Base-by-base conservation (phyloP, 2,888 invertebrate species). In the Dione vanillae region DNA sequence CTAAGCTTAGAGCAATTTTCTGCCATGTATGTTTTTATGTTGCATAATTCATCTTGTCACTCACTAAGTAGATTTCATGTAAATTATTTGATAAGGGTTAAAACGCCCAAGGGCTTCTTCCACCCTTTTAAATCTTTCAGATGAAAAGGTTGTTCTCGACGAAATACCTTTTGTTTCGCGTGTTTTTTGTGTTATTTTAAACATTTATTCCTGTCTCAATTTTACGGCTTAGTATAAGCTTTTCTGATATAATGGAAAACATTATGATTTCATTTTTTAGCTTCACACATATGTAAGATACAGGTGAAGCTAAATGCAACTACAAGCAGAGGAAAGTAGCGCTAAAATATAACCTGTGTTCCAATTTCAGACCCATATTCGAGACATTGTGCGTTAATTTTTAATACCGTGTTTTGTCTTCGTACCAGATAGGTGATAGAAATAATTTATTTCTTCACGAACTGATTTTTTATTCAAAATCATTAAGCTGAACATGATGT, bases 81-180 rank as follows among this genome's bases (percentile, higher is more conserved):
- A 77, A 77, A 78, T 78, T 77, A 77, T 75, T 77, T 78, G 75
- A 78, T 75, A 71, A 78, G 77, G 77, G 76, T 78, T 75, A 72
- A 76, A 76, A 74, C 67, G 74, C 76, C 75, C 74, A 47, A 16
- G 71, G 77, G 72, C 66, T 67, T 75, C 69, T 73, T 75, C 70
- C 75, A 75, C 72, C 76, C 72, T 75, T 76, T 76, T 76, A 77
- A 76, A 78, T 75, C 77, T 76, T 75, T 74, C 67, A 76, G 74
- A 76, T 74, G 76, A 75, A 75, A 74, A 77, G 74, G 68, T 72
- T 74, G 52, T 74, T 74, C 62, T 73, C 61, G 66, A 74, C 73
- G 67, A 73, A 71, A 70, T 65, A 70, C 64, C 66, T 70, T 73
- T 69, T 72, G 72, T 70, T 72, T 66, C 47, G 62, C 45, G 41